Evolutionary conservation across 2,888 invertebrate genomes (phyloP), one percentile per base, ranked within the genome.

Genomic region (Folsomia candida): DNA sequence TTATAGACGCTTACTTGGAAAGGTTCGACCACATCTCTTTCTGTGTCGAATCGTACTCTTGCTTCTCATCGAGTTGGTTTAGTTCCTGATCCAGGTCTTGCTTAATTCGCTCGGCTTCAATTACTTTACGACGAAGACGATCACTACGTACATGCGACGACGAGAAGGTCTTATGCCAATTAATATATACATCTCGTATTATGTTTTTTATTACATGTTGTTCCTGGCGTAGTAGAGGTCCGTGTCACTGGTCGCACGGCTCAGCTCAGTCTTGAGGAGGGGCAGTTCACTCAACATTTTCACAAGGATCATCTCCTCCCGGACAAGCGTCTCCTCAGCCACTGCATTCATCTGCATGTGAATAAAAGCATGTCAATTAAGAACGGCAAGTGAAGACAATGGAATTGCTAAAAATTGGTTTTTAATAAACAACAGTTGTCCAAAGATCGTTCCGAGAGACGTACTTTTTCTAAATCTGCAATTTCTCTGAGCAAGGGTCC

Each of bases 31-130:
- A 73, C 63, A 71, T 65, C 20, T 63, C 58, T 11, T 6, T 51
- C 29, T 73, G 73, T 6, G 25, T 51, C 1, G 20, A 9, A 18
- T 60, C 66, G 25, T 69, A 37, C n/a, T 62, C 62, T 28, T 73
- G 68, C 18, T 47, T 29, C 27, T 71, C 66, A 18, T 73, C 73
- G 24, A 73, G 37, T n/a, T 69, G 18, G 1, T 61, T 29, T 64
- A 69, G 61, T 25, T 71, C 69, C 14, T 28, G 25, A 57, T 68
- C 71, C 11, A 73, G 26, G 1, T 22, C 28, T 29, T 71, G 65
- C 37, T 71, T 70, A 18, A 71, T 66, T 29, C 69, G 14, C 57
- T 74, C 74, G 25, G 67, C 67, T 26, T 74, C 74, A 1, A 71
- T 68, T 47, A 74, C 67, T 65, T 71, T 47, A 1, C 71, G 62